A percentile compares a stretch with the other conserved stretches of the same genome.
These are phyloP conservation scores for Automeris io DNA, from an alignment of 2,888 invertebrate genomes.

Conservation along the genomic window DNA sequence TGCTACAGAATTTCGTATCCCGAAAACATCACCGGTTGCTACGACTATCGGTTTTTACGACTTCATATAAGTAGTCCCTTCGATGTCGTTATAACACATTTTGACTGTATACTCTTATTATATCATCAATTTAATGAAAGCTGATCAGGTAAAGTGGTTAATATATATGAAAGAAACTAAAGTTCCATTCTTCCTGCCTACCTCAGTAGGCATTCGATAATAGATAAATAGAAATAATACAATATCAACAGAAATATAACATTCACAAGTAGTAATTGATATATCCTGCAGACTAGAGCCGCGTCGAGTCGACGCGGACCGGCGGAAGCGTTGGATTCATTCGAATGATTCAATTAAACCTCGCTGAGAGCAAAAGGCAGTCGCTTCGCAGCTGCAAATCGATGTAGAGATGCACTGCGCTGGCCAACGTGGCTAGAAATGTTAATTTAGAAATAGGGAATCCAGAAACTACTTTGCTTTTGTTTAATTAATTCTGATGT, in stretches of 20 bases:
- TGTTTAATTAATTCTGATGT: too few species aligned
- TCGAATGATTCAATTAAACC: slow-evolving; percentile 75
- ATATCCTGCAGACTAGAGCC: slow-evolving; percentile 63
- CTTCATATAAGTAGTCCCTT: too few species aligned
- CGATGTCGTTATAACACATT: too few species aligned
- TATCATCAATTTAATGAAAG: too few species aligned
- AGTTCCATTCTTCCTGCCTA: neutral
- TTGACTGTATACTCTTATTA: too few species aligned
- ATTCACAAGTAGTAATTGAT: slow-evolving; percentile 64
- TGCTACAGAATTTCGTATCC: too few species aligned
- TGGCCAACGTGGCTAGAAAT: too few species aligned
- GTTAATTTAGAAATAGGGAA: slow-evolving; percentile 2
- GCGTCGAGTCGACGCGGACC: slow-evolving; percentile 33
- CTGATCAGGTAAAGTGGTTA: too few species aligned
- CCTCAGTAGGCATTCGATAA: neutral
- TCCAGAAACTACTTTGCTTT: neutral
- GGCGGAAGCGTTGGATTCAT: slow-evolving; percentile 71
- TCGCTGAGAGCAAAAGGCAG: slow-evolving; percentile 56
- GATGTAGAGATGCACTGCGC: slow-evolving; percentile 40
- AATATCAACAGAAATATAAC: slow-evolving; percentile 40
- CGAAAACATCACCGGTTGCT: too few species aligned
- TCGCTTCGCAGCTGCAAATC: slow-evolving; percentile 53
- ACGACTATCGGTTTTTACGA: too few species aligned
- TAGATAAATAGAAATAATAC: slow-evolving; percentile 7
- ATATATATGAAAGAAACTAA: too few species aligned